These are phyloP conservation scores for Heliconius hortense DNA, from an alignment of 2,888 invertebrate species.

Conservation along the genomic window DNA sequence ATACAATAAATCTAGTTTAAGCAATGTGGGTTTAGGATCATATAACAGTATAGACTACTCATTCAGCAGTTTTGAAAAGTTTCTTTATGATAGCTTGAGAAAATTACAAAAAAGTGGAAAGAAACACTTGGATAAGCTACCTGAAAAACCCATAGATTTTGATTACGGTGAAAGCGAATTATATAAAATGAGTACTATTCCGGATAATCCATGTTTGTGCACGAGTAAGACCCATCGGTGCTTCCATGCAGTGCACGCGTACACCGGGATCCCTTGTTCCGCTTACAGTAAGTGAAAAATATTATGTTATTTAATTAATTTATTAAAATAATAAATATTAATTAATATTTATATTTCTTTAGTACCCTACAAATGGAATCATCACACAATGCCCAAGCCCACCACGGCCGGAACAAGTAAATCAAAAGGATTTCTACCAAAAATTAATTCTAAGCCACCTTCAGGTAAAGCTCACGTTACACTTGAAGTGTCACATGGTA, in stretches of 20 bases:
- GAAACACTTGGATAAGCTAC: constrained; percentile 83
- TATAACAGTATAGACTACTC: constrained; percentile 86
- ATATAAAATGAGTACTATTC: constrained; percentile 84
- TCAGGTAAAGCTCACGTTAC: constrained; percentile 82
- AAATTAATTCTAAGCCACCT: constrained; percentile 80
- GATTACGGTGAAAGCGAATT: constrained; percentile 79
- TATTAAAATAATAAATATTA: not conserved
- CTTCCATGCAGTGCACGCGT: constrained; percentile 94
- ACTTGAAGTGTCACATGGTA: constrained; percentile 91
- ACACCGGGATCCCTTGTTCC: constrained; percentile 93
- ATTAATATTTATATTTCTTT: constrained; percentile 52
- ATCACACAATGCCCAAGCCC: constrained; percentile 90
- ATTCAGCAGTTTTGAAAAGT: constrained; percentile 92
- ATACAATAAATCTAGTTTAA: constrained; percentile 89
- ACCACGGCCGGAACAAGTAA: constrained; percentile 77
- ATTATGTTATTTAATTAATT: not conserved
- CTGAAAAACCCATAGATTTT: constrained; percentile 79
- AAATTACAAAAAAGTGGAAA: constrained; percentile 87
- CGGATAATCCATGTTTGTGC: constrained; percentile 90
- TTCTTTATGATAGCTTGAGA: constrained; percentile 92
- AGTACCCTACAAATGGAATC: constrained; percentile 89
- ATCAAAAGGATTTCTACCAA: constrained; percentile 85
- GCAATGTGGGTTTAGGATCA: constrained; percentile 84
- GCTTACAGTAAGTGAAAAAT: constrained; percentile 87
- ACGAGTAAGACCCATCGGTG: constrained; percentile 94